These are phyloP conservation scores for Dasypolia templi DNA, from an alignment of 2,888 invertebrate genomes.

Conservation along the genomic window DNA sequence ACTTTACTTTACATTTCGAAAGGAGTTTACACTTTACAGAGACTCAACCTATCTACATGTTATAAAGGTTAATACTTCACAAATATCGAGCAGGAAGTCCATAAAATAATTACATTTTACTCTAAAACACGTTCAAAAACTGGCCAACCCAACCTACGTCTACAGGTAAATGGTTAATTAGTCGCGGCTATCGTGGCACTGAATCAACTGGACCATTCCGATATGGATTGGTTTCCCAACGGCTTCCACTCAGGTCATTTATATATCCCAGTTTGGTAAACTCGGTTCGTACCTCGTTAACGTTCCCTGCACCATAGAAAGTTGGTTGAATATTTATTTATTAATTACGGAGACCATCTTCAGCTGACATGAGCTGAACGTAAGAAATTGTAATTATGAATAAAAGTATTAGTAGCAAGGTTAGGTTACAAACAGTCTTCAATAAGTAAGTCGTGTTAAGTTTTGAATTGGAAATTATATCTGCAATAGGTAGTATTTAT, in stretches of 20 bases:
- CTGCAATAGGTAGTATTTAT: not conserved
- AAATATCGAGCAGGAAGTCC: conserved; percentile 47
- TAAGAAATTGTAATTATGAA: conserved; percentile 5
- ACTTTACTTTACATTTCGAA: not conserved
- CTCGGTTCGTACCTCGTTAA: conserved; percentile 63
- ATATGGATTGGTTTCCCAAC: conserved; percentile 58
- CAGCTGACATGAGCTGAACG: conserved; percentile 14
- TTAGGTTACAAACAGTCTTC: not conserved
- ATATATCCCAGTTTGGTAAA: conserved; percentile 72
- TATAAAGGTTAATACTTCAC: conserved; percentile 4
- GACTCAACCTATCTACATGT: not conserved
- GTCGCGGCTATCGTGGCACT: conserved; percentile 46
- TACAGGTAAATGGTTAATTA: conserved; percentile 59
- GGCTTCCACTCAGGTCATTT: conserved; percentile 63
- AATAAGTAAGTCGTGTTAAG: not conserved
- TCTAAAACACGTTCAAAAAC: conserved; percentile 37
- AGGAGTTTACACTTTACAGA: not conserved
- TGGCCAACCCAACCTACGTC: conserved; percentile 8
- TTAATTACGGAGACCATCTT: conserved; percentile 48
- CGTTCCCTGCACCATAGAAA: conserved; percentile 63
- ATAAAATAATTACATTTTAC: conserved; percentile 40
- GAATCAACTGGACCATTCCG: conserved; percentile 49
- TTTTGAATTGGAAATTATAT: not conserved
- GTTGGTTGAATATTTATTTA: conserved; percentile 53
- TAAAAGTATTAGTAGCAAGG: not conserved